Evolutionary conservation across 1,140 invertebrate species (phyloP).

Genomic region (Triops cancriformis): DNA sequence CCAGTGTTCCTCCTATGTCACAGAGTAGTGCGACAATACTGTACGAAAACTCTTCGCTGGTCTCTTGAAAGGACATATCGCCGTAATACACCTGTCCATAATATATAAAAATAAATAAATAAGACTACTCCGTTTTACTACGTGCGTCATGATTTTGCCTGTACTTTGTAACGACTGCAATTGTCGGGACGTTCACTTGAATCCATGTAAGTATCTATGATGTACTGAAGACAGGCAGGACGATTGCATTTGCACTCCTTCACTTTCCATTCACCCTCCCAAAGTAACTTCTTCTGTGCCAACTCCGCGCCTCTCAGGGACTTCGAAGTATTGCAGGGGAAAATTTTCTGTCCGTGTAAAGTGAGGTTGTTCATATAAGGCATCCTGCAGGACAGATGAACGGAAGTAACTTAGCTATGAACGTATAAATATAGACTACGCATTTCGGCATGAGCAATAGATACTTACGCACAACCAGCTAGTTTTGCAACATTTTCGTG

Average conservation of each 20-base stretch:
- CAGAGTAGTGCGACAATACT: slow-evolving; percentile 34
- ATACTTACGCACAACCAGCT: slow-evolving; percentile 21
- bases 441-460: background rate
- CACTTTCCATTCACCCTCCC: slow-evolving; percentile 24
- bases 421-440: background rate
- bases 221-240: slow-evolving; percentile 18
- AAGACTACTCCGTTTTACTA: background rate
- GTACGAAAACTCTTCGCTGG: slow-evolving; percentile 35
- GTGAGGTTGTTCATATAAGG: slow-evolving; percentile 23
- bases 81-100: slow-evolving; percentile 20
- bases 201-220: slow-evolving; percentile 21
- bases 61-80: slow-evolving; percentile 34
- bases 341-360: background rate
- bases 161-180: slow-evolving; percentile 24
- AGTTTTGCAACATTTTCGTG: slow-evolving; percentile 14
- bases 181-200: slow-evolving; percentile 22
- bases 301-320: slow-evolving; percentile 14
- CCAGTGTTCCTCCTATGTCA: slow-evolving; percentile 38
- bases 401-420: background rate
- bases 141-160: background rate
- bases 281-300: slow-evolving; percentile 23
- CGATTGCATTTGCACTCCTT: slow-evolving; percentile 14
- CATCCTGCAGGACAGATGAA: background rate
- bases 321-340: slow-evolving; percentile 18
- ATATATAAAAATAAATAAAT: no score